phyloP scores from a whole-genome alignment of 2,113 vertebrate species.

The Hystrix cristata region DNA sequence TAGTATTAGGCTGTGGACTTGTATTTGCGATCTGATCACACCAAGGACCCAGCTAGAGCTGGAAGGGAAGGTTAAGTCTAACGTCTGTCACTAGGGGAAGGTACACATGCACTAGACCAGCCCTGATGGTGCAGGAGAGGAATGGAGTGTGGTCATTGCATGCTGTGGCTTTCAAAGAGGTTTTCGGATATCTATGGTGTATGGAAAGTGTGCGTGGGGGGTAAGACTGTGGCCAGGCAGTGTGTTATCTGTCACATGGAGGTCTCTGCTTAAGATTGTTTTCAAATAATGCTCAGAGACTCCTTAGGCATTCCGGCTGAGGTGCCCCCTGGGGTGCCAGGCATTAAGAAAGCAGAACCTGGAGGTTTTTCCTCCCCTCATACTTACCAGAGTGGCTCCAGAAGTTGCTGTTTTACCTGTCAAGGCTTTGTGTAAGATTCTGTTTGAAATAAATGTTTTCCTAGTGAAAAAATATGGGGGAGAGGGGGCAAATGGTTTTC shows the following conservation, averaged over 20 bases:
- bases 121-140: not conserved
- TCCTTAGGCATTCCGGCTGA: not conserved
- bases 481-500: not conserved
- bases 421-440: slow-evolving; percentile 39
- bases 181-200: not conserved
- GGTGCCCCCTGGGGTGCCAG: not conserved
- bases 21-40: slow-evolving; percentile 15
- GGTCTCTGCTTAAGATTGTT: slow-evolving; percentile 2
- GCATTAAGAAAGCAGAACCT: not conserved
- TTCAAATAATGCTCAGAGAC: not conserved
- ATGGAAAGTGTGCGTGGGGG: not conserved
- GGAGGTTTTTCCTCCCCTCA: not conserved
- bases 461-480: not conserved
- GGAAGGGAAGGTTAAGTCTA: not conserved
- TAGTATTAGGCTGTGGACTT: not conserved
- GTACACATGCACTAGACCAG: not conserved
- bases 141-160: not conserved
- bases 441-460: slow-evolving; percentile 59
- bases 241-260: not conserved
- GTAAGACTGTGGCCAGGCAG: not conserved
- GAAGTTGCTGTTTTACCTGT: not conserved
- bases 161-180: not conserved
- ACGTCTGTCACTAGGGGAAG: not conserved
- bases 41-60: not conserved
- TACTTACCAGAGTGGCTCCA: not conserved